These are phyloP conservation scores for Tenthredo mesomela DNA, from an alignment of 2,888 invertebrate species.

Conservation along the genomic window DNA sequence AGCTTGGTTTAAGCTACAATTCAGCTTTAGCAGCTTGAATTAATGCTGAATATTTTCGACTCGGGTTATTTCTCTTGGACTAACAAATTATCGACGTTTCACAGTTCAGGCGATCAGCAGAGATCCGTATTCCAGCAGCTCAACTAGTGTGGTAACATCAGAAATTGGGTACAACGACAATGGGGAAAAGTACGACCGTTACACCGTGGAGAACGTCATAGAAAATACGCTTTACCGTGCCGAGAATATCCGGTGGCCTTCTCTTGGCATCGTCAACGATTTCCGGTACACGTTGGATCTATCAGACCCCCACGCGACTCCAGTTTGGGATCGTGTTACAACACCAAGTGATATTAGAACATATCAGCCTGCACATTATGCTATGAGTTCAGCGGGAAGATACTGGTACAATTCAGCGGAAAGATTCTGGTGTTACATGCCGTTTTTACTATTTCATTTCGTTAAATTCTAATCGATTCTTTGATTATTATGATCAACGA, in stretches of 20 bases:
- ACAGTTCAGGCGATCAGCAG: neutral
- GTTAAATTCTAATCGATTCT: too few species aligned
- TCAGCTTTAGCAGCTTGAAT: too few species aligned
- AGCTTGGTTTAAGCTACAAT: too few species aligned
- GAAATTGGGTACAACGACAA: constrained; percentile 59
- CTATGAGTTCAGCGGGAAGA: too few species aligned
- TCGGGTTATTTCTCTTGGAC: neutral
- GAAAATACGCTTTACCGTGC: constrained; percentile 61
- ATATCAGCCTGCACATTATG: too few species aligned
- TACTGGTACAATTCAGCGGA: too few species aligned
- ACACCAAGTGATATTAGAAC: too few species aligned
- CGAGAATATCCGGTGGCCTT: constrained; percentile 61
- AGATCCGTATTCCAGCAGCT: neutral
- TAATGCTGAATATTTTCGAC: too few species aligned
- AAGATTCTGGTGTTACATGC: too few species aligned
- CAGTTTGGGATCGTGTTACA: neutral
- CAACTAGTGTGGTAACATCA: constrained; percentile 48
- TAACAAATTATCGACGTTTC: neutral
- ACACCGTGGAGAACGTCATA: constrained; percentile 58
- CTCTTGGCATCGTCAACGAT: constrained; percentile 53
- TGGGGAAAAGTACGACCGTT: constrained; percentile 63
- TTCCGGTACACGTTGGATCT: constrained; percentile 62
- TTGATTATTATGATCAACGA: too few species aligned
- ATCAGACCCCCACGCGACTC: constrained; percentile 59
- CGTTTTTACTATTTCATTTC: too few species aligned